Conservation (phyloP, 1,140 invertebrate genomes). For the Brachionus manjavacas region DNA sequence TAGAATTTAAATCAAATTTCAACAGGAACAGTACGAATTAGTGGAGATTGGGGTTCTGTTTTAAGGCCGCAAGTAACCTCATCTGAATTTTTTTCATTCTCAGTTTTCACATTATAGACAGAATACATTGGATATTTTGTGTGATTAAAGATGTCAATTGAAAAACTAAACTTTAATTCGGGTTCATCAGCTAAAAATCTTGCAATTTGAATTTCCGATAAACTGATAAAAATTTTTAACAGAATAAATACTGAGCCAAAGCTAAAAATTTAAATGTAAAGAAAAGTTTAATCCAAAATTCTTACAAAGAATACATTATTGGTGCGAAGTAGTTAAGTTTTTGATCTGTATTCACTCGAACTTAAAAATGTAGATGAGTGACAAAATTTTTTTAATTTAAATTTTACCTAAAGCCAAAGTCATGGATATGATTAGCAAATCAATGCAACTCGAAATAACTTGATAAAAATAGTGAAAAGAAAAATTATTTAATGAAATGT, state of each 20-base stretch:
- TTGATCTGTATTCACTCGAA: neutral
- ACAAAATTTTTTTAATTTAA: neutral
- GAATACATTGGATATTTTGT: slow-evolving; percentile 5
- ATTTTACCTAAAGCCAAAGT: neutral
- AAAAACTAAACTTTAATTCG: neutral
- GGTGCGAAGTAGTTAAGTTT: neutral
- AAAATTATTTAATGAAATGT: neutral
- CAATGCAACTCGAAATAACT: neutral
- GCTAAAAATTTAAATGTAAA: neutral
- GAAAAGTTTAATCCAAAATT: no score
- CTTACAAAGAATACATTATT: neutral
- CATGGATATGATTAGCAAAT: neutral
- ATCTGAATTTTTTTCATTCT: neutral
- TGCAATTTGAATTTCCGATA: neutral
- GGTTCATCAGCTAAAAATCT: neutral
- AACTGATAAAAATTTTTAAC: neutral
- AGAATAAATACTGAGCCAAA: neutral
- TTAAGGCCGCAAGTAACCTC: neutral
- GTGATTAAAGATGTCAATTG: neutral
- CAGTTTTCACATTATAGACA: neutral
- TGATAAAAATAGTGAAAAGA: neutral
- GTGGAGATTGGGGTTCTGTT: neutral
- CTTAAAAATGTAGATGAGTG: neutral
- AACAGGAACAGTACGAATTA: neutral
- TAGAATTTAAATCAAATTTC: neutral